Evolutionary conservation across 2,797 vertebrate species (phyloP).

Genomic region (Sebastes matsubarae): DNA sequence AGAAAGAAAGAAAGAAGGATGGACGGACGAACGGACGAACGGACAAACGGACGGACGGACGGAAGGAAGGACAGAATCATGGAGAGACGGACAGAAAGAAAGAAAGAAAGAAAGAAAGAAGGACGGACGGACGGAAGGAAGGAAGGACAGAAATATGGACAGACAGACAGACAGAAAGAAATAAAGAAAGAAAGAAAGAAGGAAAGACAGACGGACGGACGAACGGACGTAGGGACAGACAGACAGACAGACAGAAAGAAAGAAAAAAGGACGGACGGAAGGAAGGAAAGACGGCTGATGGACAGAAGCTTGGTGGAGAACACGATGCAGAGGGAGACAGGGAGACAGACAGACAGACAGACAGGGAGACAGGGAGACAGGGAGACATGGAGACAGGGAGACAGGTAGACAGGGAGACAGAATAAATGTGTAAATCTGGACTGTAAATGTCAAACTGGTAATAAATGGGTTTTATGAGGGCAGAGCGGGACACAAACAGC

Average conservation of each 20-base stretch:
- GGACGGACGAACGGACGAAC: no score
- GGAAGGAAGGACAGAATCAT: no score
- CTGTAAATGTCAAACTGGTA: slow-evolving; percentile 7
- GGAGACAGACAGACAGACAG: no score
- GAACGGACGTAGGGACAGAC: neutral
- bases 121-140: accelerated
- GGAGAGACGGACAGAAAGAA: no score
- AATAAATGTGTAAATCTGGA: neutral
- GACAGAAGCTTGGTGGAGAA: no score
- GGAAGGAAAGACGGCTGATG: neutral
- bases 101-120: no score
- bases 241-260: neutral
- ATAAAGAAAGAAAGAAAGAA: neutral
- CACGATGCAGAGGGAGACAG: no score
- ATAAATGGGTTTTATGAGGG: slow-evolving; percentile 4
- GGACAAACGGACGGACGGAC: no score
- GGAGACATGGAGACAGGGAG: no score
- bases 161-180: neutral
- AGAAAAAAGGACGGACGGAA: neutral
- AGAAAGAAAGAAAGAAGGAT: no score
- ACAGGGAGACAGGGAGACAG: no score
- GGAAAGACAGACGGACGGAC: neutral
- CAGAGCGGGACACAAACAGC: slow-evolving; percentile 29
- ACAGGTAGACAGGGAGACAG: neutral
- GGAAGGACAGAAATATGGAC: accelerated